Evolutionary conservation across 2,113 vertebrate genomes (phyloP).

Genomic region (Halichoeres trimaculatus): DNA sequence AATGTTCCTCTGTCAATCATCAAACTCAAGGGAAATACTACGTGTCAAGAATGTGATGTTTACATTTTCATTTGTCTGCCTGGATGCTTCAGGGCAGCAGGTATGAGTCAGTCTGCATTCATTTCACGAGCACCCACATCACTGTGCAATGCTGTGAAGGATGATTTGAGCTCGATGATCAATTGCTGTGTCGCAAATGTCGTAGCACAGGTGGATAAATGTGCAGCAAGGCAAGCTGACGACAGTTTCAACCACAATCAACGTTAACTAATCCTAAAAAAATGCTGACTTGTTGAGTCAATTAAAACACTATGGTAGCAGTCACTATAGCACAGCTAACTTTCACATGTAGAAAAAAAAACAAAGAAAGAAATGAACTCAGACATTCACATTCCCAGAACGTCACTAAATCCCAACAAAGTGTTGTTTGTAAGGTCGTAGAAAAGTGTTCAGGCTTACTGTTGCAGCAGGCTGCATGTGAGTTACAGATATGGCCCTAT

Average conservation of each 20-base stretch:
- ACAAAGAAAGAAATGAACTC: constrained; percentile 16
- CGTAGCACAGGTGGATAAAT: background rate
- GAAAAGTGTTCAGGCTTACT: constrained; percentile 69
- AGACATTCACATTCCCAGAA: constrained; percentile 53
- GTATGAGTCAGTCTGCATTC: constrained; percentile 29
- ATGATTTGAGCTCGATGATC: constrained; percentile 1
- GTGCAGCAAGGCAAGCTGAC: background rate
- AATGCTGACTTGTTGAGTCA: background rate
- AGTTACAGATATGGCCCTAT: constrained; percentile 83
- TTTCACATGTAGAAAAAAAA: constrained; percentile 55
- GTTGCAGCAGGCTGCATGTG: constrained; percentile 57
- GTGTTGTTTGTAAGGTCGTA: constrained; percentile 63
- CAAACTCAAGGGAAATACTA: background rate
- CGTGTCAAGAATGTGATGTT: constrained; percentile 7
- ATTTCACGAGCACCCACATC: constrained; percentile 2
- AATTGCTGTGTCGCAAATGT: constrained; percentile 14
- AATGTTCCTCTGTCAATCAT: background rate
- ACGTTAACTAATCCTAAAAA: constrained; percentile 1
- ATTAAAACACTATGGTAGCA: background rate
- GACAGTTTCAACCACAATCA: constrained; percentile 28
- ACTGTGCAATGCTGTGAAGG: background rate
- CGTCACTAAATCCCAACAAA: constrained; percentile 37
- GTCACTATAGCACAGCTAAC: constrained; percentile 3
- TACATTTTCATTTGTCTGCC: background rate
- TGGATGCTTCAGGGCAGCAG: constrained; percentile 57